phyloP scores from a whole-genome alignment of 1,140 invertebrate genomes.

The Mya arenaria region DNA sequence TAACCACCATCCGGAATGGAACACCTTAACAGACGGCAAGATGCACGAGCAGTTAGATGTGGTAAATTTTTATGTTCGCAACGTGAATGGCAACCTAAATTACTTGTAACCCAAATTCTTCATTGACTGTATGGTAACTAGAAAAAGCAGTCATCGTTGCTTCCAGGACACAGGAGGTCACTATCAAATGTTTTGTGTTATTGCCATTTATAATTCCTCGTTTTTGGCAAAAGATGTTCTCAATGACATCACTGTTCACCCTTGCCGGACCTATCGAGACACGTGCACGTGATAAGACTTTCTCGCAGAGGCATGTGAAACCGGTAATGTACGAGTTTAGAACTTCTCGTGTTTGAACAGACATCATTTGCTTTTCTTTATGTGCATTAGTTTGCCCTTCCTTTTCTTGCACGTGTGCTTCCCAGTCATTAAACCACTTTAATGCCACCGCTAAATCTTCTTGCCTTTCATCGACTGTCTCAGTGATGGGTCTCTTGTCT shows the following conservation, averaged over 20 bases:
- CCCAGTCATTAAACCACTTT: constrained; percentile 34
- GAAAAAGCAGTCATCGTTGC: neutral
- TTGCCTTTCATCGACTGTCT: neutral
- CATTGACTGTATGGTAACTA: neutral
- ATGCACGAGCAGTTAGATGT: constrained; percentile 1
- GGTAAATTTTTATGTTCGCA: neutral
- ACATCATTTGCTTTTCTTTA: constrained; percentile 45
- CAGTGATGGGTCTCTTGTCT: constrained; percentile 1
- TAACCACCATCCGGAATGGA: neutral
- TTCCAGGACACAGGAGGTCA: neutral
- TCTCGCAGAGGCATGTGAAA: neutral
- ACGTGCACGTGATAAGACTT: neutral
- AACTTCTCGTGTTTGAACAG: constrained; percentile 45
- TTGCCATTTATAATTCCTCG: constrained; percentile 40
- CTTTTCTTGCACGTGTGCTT: neutral
- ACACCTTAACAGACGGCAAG: neutral
- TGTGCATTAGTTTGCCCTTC: neutral
- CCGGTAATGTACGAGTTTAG: constrained; percentile 16
- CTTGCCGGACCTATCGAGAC: neutral
- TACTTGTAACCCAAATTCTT: neutral
- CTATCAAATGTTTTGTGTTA: constrained; percentile 18
- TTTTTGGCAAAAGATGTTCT: constrained; percentile 39
- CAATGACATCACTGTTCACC: constrained; percentile 29
- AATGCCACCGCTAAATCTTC: neutral
- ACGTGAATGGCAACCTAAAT: neutral